Percentiles rank a stretch among this genome's conserved stretches.
phyloP scores from a whole-genome alignment of 2,888 invertebrate species.

The Rhingia campestris region DNA sequence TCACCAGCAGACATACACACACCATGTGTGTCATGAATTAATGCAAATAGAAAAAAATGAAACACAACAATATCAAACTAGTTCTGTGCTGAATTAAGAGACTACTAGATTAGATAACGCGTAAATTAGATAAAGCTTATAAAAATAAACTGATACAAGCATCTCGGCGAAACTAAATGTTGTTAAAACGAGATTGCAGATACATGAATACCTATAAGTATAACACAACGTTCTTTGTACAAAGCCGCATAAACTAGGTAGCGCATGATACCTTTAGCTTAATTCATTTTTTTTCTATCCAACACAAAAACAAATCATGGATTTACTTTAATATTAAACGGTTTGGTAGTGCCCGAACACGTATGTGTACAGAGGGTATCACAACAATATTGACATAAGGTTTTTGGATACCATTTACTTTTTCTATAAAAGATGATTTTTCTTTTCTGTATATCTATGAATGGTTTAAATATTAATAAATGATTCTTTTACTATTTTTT shows the following conservation, averaged over 20 bases:
- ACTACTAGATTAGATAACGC: conserved; percentile 26
- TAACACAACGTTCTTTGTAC: background rate
- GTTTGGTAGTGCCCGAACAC: too few species aligned
- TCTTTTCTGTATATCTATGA: too few species aligned
- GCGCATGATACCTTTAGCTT: conserved; percentile 25
- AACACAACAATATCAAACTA: conserved; percentile 15
- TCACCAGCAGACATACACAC: conserved; percentile 48
- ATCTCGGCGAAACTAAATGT: background rate
- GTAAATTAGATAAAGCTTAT: conserved; percentile 19
- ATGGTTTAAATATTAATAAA: too few species aligned
- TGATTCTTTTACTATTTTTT: too few species aligned
- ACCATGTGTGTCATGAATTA: conserved; percentile 58
- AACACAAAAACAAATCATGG: background rate
- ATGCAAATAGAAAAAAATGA: conserved; percentile 35
- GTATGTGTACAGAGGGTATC: too few species aligned
- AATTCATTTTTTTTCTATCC: background rate
- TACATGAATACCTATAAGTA: background rate
- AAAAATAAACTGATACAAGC: background rate
- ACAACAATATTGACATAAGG: too few species aligned
- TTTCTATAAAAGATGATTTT: too few species aligned
- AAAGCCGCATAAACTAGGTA: conserved; percentile 34
- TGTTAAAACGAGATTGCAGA: background rate
- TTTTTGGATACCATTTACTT: too few species aligned
- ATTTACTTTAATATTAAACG: too few species aligned
- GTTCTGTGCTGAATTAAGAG: conserved; percentile 7